phyloP scores from a whole-genome alignment of 2,113 vertebrate genomes.

The Hemibagrus wyckioides region DNA sequence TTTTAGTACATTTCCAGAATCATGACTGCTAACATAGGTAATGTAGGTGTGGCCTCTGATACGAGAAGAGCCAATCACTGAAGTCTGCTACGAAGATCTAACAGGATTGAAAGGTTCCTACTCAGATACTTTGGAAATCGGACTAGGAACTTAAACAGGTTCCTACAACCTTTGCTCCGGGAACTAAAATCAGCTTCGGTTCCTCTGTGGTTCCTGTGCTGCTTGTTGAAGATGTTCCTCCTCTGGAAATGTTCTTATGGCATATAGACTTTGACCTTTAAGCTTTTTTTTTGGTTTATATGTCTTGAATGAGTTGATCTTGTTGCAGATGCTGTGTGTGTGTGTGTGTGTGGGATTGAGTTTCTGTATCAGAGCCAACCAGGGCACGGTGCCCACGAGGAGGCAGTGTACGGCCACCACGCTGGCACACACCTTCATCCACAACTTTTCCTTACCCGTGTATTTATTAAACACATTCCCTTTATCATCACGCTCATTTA shows the following conservation, averaged over 20 bases:
- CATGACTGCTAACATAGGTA: background rate
- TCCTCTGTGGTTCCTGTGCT: background rate
- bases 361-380: slow-evolving; percentile 66
- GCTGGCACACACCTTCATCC: slow-evolving; percentile 25
- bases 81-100: background rate
- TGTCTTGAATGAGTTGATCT: background rate
- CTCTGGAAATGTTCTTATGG: background rate
- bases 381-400: slow-evolving; percentile 72
- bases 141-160: background rate
- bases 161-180: background rate
- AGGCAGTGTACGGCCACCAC: slow-evolving; percentile 65
- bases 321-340: background rate
- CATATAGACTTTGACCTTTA: background rate
- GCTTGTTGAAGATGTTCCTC: background rate
- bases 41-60: background rate
- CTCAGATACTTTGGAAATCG: background rate
- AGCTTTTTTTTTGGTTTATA: background rate
- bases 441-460: background rate
- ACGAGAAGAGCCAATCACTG: background rate
- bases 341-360: slow-evolving; percentile 54
- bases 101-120: background rate
- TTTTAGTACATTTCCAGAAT: background rate
- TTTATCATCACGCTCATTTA: background rate
- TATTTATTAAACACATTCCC: background rate
- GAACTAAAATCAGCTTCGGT: background rate